Conservation (phyloP, 2,113 vertebrate species). For the Gorsachius goisagi region DNA sequence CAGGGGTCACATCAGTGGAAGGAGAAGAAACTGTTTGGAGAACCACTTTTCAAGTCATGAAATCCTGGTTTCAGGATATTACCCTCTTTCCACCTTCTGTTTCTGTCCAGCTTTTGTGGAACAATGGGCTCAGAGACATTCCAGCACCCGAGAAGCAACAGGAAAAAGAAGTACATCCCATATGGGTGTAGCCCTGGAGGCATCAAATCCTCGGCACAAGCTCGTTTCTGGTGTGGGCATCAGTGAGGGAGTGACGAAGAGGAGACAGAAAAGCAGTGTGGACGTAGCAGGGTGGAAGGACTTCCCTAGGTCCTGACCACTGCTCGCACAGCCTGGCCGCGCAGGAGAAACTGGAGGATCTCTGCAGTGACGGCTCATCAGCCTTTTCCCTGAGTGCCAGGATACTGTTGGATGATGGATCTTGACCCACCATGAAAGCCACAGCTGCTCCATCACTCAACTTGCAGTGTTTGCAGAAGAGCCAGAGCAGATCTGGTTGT, state of each 20-base stretch:
- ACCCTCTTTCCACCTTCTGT: background rate
- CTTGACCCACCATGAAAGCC: background rate
- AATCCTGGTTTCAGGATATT: background rate
- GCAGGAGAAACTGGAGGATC: background rate
- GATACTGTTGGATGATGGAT: background rate
- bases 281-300: background rate
- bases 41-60: background rate
- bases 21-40: background rate
- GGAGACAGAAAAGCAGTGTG: background rate
- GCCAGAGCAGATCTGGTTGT: background rate
- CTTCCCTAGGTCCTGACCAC: background rate
- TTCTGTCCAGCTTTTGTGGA: background rate
- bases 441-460: background rate
- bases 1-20: background rate
- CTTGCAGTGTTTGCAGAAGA: background rate
- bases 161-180: background rate
- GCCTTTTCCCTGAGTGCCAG: background rate
- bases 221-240: background rate
- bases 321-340: background rate
- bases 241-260: background rate
- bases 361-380: background rate
- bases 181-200: accelerated
- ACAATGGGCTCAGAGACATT: background rate
- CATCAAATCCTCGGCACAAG: background rate
- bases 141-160: background rate